Evolutionary conservation across 2,888 invertebrate genomes (phyloP).

Genomic region (Odontomyia ornata): DNA sequence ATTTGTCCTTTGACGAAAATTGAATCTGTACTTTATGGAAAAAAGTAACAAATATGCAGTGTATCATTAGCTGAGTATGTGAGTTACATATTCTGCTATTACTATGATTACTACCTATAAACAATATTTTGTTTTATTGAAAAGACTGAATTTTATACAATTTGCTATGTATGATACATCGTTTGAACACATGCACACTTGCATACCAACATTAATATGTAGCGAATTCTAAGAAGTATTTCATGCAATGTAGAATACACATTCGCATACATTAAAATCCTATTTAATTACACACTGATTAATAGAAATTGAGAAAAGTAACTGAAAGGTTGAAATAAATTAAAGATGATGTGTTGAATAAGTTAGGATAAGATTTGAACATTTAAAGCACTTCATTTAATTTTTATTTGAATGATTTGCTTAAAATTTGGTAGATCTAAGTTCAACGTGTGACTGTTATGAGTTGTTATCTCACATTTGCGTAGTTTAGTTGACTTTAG

Average conservation of each 20-base stretch:
- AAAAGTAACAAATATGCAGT: neutral
- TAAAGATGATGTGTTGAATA: too few species aligned
- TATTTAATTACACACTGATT: too few species aligned
- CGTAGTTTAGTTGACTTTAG: neutral
- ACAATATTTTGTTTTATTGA: conserved; percentile 11
- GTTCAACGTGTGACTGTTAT: neutral
- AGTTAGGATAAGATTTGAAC: too few species aligned
- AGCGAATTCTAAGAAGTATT: too few species aligned
- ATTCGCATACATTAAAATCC: too few species aligned
- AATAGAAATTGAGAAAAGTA: too few species aligned
- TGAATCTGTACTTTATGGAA: too few species aligned
- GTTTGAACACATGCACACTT: neutral
- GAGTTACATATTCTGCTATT: too few species aligned
- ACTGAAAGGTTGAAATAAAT: too few species aligned
- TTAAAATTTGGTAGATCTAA: neutral
- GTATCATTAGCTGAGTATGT: neutral
- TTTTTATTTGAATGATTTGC: neutral
- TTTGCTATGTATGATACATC: conserved; percentile 34
- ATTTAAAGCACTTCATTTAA: neutral
- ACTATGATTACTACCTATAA: too few species aligned
- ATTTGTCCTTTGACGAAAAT: neutral
- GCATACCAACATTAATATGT: neutral
- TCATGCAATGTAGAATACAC: too few species aligned
- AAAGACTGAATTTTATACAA: conserved; percentile 44
- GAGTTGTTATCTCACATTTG: neutral